A percentile compares a stretch with the other conserved stretches of the same genome.
These are phyloP conservation scores for Beris morrisii DNA, from an alignment of 2,888 invertebrate genomes.

Conservation along the genomic window DNA sequence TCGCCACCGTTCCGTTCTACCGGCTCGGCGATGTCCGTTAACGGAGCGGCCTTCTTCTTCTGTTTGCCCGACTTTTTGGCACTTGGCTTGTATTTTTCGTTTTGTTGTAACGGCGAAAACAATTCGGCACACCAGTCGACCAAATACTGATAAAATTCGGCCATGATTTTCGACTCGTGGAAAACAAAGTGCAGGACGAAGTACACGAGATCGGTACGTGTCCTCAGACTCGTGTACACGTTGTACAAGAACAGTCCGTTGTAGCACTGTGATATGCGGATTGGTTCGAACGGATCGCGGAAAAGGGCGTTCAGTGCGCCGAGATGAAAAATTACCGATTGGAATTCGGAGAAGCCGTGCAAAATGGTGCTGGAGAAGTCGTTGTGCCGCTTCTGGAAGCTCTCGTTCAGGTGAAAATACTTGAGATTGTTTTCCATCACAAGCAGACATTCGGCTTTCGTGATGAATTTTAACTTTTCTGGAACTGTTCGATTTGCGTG, in stretches of 20 bases:
- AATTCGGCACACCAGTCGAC: conserved; percentile 50
- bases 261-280: conserved; percentile 65
- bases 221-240: conserved; percentile 64
- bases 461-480: conserved; percentile 46
- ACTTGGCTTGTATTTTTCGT: conserved; percentile 40
- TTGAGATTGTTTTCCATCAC: conserved; percentile 50
- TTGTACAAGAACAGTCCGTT: conserved; percentile 80
- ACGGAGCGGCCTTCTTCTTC: conserved; percentile 47
- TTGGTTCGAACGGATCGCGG: conserved; percentile 61
- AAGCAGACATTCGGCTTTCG: conserved; percentile 50
- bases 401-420: conserved; percentile 53
- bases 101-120: conserved; percentile 47
- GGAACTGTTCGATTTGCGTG: conserved; percentile 42
- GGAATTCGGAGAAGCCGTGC: conserved; percentile 54
- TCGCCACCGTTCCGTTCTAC: conserved; percentile 13
- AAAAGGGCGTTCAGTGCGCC: conserved; percentile 65
- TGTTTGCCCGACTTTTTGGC: conserved; percentile 43
- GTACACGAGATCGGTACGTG: conserved; percentile 59
- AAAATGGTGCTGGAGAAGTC: conserved; percentile 48
- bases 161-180: conserved; percentile 49
- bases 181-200: conserved; percentile 61
- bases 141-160: conserved; percentile 51
- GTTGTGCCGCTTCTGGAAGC: conserved; percentile 53
- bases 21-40: conserved; percentile 35
- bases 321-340: conserved; percentile 52